phyloP scores from a whole-genome alignment of 35 echinoderm and acorn worm species.

The Amphiura filiformis region DNA sequence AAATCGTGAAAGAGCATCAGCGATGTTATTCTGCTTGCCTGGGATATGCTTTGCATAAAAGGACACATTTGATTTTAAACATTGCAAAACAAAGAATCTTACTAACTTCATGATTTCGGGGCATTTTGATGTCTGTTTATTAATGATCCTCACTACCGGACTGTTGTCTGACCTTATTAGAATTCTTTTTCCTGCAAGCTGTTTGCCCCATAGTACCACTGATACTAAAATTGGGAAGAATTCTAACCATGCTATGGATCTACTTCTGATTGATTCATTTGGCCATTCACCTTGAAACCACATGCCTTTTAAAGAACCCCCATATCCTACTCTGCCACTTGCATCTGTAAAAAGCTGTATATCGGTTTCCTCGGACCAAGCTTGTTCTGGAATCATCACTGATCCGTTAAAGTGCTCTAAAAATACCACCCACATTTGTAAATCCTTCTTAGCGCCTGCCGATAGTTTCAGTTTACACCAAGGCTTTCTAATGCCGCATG shows the following conservation, averaged over 20 bases:
- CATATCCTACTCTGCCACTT: not conserved
- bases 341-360: conserved; percentile 26
- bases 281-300: conserved; percentile 3
- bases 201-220: not conserved
- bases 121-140: conserved; percentile 12
- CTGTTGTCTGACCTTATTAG: conserved; percentile 23
- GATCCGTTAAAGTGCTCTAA: not conserved
- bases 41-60: conserved; percentile 32
- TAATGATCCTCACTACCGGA: conserved; percentile 24
- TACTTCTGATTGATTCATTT: not conserved
- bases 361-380: no score
- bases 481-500: not conserved
- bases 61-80: conserved; percentile 18
- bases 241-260: not conserved
- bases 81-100: conserved; percentile 2
- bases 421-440: conserved; percentile 1
- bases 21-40: conserved; percentile 15
- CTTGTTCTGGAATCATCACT: not conserved
- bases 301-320: not conserved
- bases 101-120: conserved; percentile 13
- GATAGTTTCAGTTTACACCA: not conserved
- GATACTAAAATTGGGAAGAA: not conserved
- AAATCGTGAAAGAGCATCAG: conserved; percentile 33
- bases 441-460: not conserved
- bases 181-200: not conserved